These are phyloP conservation scores for Maniola hyperantus DNA, from an alignment of 2,888 invertebrate genomes.

Conservation along the genomic window DNA sequence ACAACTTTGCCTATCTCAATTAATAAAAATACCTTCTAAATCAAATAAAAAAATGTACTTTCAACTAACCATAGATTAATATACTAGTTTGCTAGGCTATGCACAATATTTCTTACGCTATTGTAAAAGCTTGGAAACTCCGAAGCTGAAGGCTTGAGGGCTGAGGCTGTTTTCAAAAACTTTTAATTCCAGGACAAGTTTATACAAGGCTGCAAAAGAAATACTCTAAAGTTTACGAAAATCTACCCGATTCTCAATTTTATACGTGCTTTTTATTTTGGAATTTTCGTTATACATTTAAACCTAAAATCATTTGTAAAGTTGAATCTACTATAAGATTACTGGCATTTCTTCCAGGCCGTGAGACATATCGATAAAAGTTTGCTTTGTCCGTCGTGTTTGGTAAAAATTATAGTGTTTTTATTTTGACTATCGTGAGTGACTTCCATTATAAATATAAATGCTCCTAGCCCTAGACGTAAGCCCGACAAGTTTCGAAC, in stretches of 20 bases:
- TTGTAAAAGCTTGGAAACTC: slow-evolving; percentile 4
- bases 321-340: too few relatives aligned
- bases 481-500: too few relatives aligned
- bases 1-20: background rate
- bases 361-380: too few relatives aligned
- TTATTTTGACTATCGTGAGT: too few relatives aligned
- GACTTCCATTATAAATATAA: too few relatives aligned
- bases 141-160: background rate
- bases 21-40: background rate
- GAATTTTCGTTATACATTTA: background rate
- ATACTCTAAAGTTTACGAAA: background rate
- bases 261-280: background rate
- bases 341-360: too few relatives aligned
- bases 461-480: too few relatives aligned
- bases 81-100: background rate
- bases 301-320: too few relatives aligned
- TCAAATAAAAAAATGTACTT: background rate
- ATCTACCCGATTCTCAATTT: background rate
- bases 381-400: too few relatives aligned
- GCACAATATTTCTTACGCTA: background rate
- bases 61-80: too few relatives aligned
- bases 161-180: background rate
- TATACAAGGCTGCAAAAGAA: slow-evolving; percentile 19
- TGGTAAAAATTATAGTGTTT: too few relatives aligned
- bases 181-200: background rate